A percentile compares a stretch with the other conserved stretches of the same genome.
Evolutionary conservation across 1,140 invertebrate genomes (phyloP).

Genomic region (Grapholita molesta): DNA sequence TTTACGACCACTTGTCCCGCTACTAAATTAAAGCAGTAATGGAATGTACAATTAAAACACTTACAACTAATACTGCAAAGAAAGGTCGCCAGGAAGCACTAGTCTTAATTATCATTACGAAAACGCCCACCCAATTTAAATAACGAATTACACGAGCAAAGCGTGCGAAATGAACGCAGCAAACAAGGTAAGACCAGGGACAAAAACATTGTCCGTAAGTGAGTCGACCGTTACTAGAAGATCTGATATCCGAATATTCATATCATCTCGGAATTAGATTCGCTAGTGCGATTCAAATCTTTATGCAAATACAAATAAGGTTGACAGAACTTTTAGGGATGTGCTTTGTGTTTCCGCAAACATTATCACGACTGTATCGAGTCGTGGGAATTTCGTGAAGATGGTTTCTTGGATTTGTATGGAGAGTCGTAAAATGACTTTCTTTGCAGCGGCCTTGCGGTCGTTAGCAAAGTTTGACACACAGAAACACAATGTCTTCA

Average conservation of each 20-base stretch:
- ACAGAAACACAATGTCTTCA: background rate
- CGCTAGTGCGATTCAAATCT: background rate
- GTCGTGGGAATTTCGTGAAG: slow-evolving; percentile 46
- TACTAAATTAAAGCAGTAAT: background rate
- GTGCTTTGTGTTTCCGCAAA: slow-evolving; percentile 15
- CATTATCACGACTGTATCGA: slow-evolving; percentile 22
- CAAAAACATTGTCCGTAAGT: slow-evolving; percentile 12
- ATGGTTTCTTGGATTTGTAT: slow-evolving; percentile 44
- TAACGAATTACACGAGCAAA: slow-evolving; percentile 3
- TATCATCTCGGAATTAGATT: background rate
- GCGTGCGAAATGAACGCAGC: slow-evolving; percentile 8
- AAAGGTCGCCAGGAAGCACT: slow-evolving; percentile 6
- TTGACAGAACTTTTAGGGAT: background rate
- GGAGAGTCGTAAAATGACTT: slow-evolving; percentile 41
- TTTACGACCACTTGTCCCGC: background rate
- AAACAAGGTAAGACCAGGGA: slow-evolving; percentile 2
- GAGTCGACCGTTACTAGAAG: slow-evolving; percentile 7
- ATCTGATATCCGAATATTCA: slow-evolving; percentile 15
- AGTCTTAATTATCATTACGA: slow-evolving; percentile 12
- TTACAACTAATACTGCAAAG: background rate
- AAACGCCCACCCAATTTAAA: slow-evolving; percentile 12
- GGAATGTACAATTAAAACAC: background rate
- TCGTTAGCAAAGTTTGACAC: slow-evolving; percentile 6
- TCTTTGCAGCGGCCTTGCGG: slow-evolving; percentile 39
- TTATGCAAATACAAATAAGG: background rate